Evolutionary conservation across 2,797 vertebrate species (phyloP), one percentile per base, ranked within the genome.

Genomic region (Falco naumanni): DNA sequence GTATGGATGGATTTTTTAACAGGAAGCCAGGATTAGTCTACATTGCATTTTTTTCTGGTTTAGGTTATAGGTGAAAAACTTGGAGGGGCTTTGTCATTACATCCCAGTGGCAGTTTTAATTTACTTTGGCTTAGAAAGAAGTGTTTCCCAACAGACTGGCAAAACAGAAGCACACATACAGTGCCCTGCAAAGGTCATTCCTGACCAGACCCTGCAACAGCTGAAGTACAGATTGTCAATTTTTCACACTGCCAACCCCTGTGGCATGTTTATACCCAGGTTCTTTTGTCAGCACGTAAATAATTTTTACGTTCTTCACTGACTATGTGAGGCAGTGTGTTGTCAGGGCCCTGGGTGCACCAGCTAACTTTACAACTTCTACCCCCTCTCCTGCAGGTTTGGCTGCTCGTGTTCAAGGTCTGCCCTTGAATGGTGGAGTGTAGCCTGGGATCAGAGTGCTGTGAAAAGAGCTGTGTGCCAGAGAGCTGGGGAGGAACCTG

Each of bases 301-400:
- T 57, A 37, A 29, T 51, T 51, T 75, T 76, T 48, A 12, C 74
- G 16, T 57, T 93, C 56, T 65, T 41, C 57, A 13, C 31, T 60
- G 47, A 5, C 69, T 39, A 15, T 94, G 78, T 90, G 85, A 78
- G 71, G 56, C 74, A 83, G 74, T 2, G 0, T 74, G 78, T 70
- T 85, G 33, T 53, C 48, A 64, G 66, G 45, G 59, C 39, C 25
- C 56, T 54, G 28, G 33, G 20, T 77, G 64, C 68, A 70, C n/a
- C 79, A 78, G 75, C 75, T 93, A 57, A 91, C 60, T 89, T 69
- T 80, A 64, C 56, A 85, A 17, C 24, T n/a, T 89, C 92, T 74
- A 90, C n/a, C 31, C 53, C 61, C 33, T 39, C 50, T 89, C 74
- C 48, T 77, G 3, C 78, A 85, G 69, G 78, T 96, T 50, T 89